Conservation (phyloP, 1,140 invertebrate genomes). For the Oscheius sp. region DNA sequence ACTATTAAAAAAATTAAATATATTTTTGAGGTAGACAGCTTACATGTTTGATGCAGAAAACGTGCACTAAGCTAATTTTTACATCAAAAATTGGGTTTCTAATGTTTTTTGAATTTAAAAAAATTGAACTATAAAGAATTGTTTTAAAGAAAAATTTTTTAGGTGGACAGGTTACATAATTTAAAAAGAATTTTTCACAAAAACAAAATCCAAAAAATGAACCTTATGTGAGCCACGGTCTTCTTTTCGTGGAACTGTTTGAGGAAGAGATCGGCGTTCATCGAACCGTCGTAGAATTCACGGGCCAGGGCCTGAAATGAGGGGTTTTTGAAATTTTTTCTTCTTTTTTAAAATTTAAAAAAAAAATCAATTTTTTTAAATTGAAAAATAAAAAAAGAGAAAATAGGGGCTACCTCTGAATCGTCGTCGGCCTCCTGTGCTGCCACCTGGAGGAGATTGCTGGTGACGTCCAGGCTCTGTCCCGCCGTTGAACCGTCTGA, state of each 20-base stretch:
- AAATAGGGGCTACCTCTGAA: slow-evolving; percentile 6
- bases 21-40: no score
- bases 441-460: slow-evolving; percentile 24
- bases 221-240: slow-evolving; percentile 13
- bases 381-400: background rate
- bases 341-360: background rate
- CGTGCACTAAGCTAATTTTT: no score
- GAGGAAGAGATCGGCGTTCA: slow-evolving; percentile 10
- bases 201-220: background rate
- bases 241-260: slow-evolving; percentile 34
- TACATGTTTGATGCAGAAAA: no score
- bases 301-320: background rate
- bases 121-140: no score
- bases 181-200: background rate
- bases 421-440: slow-evolving; percentile 33
- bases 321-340: background rate
- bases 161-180: no score
- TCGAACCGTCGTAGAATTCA: slow-evolving; percentile 15
- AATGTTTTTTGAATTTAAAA: no score
- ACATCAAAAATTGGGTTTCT: no score
- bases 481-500: background rate
- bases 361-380: background rate
- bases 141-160: no score
- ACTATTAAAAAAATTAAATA: no score
- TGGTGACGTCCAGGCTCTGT: slow-evolving; percentile 12